phyloP scores from a whole-genome alignment of 1,140 invertebrate species.

The Bombus consobrinus region DNA sequence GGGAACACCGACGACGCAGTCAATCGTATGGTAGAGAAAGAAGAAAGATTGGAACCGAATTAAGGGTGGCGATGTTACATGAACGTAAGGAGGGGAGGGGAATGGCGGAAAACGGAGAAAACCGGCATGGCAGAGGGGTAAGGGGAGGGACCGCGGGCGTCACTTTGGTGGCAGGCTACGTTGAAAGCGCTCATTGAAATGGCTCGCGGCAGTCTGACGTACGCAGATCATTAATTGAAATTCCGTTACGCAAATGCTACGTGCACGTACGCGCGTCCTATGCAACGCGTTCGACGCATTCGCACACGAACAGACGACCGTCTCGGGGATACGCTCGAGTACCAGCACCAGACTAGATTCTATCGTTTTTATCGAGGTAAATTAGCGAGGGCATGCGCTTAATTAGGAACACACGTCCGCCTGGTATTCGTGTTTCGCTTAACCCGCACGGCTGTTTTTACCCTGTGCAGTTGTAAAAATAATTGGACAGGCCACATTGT shows the following conservation, averaged over 20 bases:
- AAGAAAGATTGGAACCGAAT: not conserved
- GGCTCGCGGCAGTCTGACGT: constrained; percentile 49
- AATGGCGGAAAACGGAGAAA: not conserved
- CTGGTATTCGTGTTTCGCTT: not conserved
- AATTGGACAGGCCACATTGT: constrained; percentile 34
- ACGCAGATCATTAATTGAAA: constrained; percentile 59
- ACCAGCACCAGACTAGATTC: constrained; percentile 30
- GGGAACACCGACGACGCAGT: not conserved
- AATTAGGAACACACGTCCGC: constrained; percentile 31
- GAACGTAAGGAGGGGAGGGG: not conserved
- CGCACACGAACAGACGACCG: not conserved
- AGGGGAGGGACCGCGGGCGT: constrained; percentile 15
- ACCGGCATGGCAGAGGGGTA: not conserved
- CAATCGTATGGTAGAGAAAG: not conserved
- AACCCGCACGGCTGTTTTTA: not conserved
- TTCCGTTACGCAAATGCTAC: constrained; percentile 55
- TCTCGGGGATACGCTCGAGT: constrained; percentile 10
- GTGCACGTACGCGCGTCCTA: not conserved
- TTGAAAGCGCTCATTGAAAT: constrained; percentile 64
- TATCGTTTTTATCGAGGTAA: constrained; percentile 47
- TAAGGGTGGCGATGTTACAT: not conserved
- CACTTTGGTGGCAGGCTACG: constrained; percentile 35
- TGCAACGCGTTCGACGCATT: not conserved
- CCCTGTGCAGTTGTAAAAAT: not conserved
- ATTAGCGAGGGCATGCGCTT: constrained; percentile 35